Base-by-base conservation (phyloP, 2,113 vertebrate species). In the Engystomops pustulosus region DNA sequence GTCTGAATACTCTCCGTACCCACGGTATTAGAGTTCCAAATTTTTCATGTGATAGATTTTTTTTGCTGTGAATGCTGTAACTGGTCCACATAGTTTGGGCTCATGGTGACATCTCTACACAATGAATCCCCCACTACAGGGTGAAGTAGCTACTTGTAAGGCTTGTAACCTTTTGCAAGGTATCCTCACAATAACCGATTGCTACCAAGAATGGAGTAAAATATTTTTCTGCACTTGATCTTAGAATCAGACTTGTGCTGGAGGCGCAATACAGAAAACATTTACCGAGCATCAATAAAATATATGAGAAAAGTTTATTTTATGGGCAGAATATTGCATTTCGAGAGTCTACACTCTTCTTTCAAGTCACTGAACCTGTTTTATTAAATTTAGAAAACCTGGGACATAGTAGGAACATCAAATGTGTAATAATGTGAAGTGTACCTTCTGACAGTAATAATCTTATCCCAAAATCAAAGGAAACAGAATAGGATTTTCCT, bases 321-420 rank as follows among this genome's bases (percentile, higher is more conserved):
- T 67, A 67, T 67, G 62, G 14, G 32, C 32, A 67, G 62, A 6
- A 67, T 30, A 67, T 67, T 67, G 7, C 62, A 67, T 67, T 67
- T 20, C 7, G 62, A 36, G 9, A 17, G 32, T 34, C 32, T 34
- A 36, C 62, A 36, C 30, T 3, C 62, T 32, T 36, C 62, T 67
- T 34, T 20, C 30, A 67, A 67, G 62, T 67, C 30, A 67, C 62
- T 67, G 62, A 67, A 17, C 18, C 30, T 36, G 17, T 74, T 74
- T 30, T 74, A 74, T 47, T 74, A 74, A 74, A 49, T 36, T 47
- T n/a, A 30, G 36, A 67, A 67, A 67, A 67, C 30, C 32, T 12
- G 36, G 62, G 32, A 67, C 62, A 67, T 67, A 11, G 62, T 8
- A 20, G 41, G 6, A 74, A 74, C 2, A 27, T 45, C n/a, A 6